Evolutionary conservation across 2,797 vertebrate species (phyloP).

Genomic region (Synaphobranchus kaupii): DNA sequence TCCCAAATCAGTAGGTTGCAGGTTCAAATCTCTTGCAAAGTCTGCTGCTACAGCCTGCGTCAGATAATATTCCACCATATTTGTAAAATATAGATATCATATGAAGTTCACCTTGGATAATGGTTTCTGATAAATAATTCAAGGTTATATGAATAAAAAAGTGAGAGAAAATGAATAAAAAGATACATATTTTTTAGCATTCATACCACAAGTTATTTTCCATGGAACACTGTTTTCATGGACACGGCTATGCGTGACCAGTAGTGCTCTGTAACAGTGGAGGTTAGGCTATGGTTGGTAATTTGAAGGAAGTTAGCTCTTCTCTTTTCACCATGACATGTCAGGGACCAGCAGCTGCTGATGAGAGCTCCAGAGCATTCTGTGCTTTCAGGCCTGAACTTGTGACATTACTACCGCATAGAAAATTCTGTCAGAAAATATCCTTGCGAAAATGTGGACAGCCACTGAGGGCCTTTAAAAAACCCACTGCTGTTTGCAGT

Average conservation of each 20-base stretch:
- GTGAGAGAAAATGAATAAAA: not conserved
- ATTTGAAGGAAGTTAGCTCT: not conserved
- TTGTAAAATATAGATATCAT: not conserved
- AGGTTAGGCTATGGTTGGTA: not conserved
- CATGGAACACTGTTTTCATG: not conserved
- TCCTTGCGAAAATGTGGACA: slow-evolving; percentile 9
- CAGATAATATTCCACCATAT: not conserved
- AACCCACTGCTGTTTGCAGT: not conserved
- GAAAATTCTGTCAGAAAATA: not conserved
- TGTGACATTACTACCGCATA: slow-evolving; percentile 14
- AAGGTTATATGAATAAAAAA: not conserved
- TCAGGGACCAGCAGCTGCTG: not conserved
- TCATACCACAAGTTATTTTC: not conserved
- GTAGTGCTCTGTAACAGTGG: not conserved
- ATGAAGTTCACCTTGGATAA: not conserved
- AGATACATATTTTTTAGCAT: not conserved
- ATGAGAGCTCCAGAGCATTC: not conserved
- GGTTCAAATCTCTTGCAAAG: not conserved
- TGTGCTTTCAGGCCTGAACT: not conserved
- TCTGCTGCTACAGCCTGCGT: not conserved
- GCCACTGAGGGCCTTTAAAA: slow-evolving; percentile 12
- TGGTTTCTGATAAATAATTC: not conserved
- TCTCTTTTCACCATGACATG: not conserved
- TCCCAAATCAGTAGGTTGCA: not conserved
- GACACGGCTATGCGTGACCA: not conserved